A percentile compares a stretch with the other conserved stretches of the same genome.
Conservation (phyloP, 2,797 vertebrate genomes). For the Steatocranus sp. region DNA sequence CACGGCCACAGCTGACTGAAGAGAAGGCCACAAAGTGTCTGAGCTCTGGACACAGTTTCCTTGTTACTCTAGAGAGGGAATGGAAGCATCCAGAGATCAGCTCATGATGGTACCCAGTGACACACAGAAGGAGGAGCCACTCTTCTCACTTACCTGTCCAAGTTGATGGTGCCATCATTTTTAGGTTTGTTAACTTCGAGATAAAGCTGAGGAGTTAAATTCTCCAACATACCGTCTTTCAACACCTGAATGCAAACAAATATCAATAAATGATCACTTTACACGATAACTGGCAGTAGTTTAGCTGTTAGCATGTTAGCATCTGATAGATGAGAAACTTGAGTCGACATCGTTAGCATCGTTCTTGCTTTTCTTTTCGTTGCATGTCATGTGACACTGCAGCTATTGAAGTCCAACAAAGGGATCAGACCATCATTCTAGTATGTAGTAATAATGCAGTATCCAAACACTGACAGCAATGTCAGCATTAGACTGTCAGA, state of each 20-base stretch:
- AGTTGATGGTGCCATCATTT: constrained; percentile 84
- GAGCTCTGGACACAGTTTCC: constrained; percentile 85
- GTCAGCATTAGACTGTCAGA: background rate
- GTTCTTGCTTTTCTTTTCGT: background rate
- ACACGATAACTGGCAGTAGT: background rate
- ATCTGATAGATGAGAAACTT: background rate
- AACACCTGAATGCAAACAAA: constrained; percentile 77
- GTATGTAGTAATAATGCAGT: accelerated
- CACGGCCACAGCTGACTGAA: constrained; percentile 94
- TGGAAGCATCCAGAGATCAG: background rate
- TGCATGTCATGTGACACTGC: background rate
- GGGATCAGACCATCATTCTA: background rate
- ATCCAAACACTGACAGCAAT: background rate
- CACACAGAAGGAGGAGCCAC: background rate
- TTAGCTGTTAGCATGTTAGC: background rate
- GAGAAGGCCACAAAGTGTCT: constrained; percentile 94
- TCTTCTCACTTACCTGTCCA: constrained; percentile 81
- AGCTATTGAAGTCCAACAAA: background rate
- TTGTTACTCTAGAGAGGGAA: constrained; percentile 77
- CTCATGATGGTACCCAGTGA: background rate
- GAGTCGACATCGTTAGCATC: background rate
- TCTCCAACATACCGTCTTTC: constrained; percentile 93
- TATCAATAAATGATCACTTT: background rate
- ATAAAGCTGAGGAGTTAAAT: constrained; percentile 85
- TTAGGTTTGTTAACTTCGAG: constrained; percentile 89